Conservation (phyloP, 2,113 vertebrate species). For the Rutilus rutilus region DNA sequence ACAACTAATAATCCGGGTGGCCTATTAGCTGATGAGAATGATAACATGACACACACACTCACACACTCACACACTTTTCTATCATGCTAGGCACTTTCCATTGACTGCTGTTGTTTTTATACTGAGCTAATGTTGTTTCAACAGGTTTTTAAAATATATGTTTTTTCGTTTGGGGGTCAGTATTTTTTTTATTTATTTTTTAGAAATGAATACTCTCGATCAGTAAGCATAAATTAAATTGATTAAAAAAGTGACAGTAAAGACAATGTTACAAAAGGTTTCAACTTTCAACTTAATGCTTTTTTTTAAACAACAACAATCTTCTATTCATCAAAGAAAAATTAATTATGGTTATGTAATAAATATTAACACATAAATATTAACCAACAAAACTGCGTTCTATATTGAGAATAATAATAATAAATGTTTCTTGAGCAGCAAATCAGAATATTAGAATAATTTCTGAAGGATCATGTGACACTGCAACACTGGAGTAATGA, state of each 20-base stretch:
- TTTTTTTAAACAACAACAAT: neutral
- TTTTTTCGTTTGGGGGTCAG: neutral
- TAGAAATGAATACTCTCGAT: neutral
- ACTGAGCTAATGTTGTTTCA: neutral
- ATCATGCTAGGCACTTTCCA: neutral
- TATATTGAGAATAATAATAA: neutral
- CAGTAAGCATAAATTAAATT: neutral
- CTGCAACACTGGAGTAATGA: neutral
- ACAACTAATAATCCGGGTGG: conserved; percentile 22
- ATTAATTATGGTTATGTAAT: neutral
- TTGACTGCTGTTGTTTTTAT: neutral
- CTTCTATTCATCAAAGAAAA: neutral
- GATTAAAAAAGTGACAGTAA: neutral
- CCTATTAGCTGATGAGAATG: conserved; percentile 3
- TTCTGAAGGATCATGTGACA: neutral
- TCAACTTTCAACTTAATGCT: neutral
- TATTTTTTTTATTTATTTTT: neutral
- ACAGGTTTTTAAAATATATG: neutral
- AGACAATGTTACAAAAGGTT: neutral
- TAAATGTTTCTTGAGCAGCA: neutral
- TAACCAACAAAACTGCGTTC: neutral
- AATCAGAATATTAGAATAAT: neutral
- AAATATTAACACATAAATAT: neutral
- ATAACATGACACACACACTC: neutral
- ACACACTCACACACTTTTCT: neutral